These are phyloP conservation scores for Drosophila baimaii DNA, from an alignment of 1,140 invertebrate genomes.

Conservation along the genomic window DNA sequence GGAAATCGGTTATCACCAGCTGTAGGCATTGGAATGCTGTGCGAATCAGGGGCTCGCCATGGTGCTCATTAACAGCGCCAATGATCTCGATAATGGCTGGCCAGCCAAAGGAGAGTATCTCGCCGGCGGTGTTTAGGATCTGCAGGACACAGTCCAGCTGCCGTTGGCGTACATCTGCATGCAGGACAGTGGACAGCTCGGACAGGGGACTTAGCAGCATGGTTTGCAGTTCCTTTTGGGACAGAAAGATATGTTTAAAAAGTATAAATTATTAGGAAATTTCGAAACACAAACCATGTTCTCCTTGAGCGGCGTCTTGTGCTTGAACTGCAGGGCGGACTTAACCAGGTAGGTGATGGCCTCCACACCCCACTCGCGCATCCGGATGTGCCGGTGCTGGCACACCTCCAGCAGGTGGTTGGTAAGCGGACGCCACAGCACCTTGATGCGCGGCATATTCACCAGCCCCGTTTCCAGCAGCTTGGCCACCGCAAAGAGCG, in stretches of 20 bases:
- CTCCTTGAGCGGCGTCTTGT: constrained; percentile 92
- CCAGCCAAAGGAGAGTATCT: constrained; percentile 96
- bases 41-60: constrained; percentile 95
- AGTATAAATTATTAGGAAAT: not conserved
- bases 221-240: constrained; percentile 90
- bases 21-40: constrained; percentile 98
- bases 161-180: constrained; percentile 96
- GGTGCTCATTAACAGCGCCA: constrained; percentile 95
- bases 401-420: constrained; percentile 98
- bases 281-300: constrained; percentile 88
- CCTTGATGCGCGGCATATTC: constrained; percentile 96
- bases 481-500: constrained; percentile 98
- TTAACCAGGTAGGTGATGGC: constrained; percentile 97
- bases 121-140: constrained; percentile 96
- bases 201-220: constrained; percentile 94
- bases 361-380: constrained; percentile 99
- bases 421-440: constrained; percentile 98
- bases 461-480: constrained; percentile 97
- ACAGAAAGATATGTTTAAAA: not conserved
- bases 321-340: constrained; percentile 94
- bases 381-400: constrained; percentile 96
- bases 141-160: constrained; percentile 97
- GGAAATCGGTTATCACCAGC: constrained; percentile 97
- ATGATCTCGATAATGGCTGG: constrained; percentile 97
- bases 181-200: constrained; percentile 94